Conservation (phyloP, 2,888 invertebrate species). For the Habrosyne pyritoides region DNA sequence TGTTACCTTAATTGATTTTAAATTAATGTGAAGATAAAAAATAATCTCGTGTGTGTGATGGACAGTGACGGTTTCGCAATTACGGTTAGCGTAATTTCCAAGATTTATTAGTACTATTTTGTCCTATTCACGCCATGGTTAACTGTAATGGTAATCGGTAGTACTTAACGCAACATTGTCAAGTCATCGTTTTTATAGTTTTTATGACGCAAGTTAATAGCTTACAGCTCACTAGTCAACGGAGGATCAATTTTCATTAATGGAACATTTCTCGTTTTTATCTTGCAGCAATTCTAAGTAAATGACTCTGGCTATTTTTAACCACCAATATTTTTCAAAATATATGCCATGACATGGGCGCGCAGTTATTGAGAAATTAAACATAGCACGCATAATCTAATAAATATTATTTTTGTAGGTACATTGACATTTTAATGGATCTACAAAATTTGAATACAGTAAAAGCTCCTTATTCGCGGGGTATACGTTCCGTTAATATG, state of each 20-base stretch:
- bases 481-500: too few species aligned
- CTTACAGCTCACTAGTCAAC: constrained; percentile 16
- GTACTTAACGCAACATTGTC: constrained; percentile 23
- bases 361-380: too few species aligned
- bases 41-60: not conserved
- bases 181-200: constrained; percentile 31
- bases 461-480: too few species aligned
- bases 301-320: not conserved
- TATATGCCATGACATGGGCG: too few species aligned
- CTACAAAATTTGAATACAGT: too few species aligned
- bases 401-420: too few species aligned
- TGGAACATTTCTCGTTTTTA: constrained; percentile 28
- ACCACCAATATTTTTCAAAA: not conserved
- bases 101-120: constrained; percentile 29
- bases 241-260: constrained; percentile 21
- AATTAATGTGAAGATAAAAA: not conserved
- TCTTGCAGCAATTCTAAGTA: constrained; percentile 10
- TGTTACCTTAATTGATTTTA: not conserved
- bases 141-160: not conserved
- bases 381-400: too few species aligned
- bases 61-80: constrained; percentile 8
- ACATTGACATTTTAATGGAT: too few species aligned
- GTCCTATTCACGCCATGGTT: constrained; percentile 23
- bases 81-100: constrained; percentile 21
- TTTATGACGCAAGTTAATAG: constrained; percentile 21